Conservation (phyloP, 2,113 vertebrate genomes). For the Balaeniceps rex region DNA sequence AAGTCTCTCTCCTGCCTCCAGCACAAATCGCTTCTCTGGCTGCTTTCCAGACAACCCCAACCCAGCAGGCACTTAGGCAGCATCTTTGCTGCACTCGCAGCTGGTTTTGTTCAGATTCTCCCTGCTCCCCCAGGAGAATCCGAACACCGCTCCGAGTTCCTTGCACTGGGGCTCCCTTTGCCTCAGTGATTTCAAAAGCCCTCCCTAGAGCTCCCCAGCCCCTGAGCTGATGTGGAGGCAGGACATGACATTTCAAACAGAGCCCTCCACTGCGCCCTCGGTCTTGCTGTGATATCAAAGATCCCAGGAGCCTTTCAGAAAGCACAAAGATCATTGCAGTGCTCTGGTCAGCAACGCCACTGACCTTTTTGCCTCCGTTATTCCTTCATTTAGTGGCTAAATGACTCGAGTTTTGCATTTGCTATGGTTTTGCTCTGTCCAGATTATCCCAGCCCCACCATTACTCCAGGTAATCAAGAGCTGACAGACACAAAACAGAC, state of each 20-base stretch:
- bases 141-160: background rate
- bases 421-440: background rate
- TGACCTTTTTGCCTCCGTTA: background rate
- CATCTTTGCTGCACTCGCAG: background rate
- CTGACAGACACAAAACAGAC: conserved; percentile 41
- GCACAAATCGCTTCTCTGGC: background rate
- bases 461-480: conserved; percentile 32
- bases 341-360: background rate
- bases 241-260: background rate
- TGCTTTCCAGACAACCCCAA: background rate
- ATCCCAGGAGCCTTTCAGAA: background rate
- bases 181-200: background rate
- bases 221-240: background rate
- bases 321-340: background rate
- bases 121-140: background rate
- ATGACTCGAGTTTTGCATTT: background rate
- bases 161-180: background rate
- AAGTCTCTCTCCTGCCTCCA: background rate
- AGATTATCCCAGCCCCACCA: background rate
- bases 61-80: background rate
- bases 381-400: background rate
- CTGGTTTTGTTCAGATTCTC: background rate
- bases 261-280: background rate
- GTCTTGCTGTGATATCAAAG: background rate
- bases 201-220: background rate